Conservation (phyloP, 2,888 invertebrate genomes). For the Eulithis testata region DNA sequence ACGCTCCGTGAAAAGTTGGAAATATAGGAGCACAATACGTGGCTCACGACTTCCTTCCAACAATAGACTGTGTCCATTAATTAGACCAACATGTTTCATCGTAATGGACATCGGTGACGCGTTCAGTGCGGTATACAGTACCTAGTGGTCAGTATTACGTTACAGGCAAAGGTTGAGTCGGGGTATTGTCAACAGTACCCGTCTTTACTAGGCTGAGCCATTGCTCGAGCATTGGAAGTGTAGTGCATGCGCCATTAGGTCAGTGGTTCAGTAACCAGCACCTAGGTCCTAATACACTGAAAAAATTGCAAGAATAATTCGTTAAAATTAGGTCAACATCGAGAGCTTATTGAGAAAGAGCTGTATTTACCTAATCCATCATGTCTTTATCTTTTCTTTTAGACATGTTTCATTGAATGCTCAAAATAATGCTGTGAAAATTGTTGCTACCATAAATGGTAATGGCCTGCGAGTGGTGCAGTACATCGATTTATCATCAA, state of each 20-base stretch:
- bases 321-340: no score
- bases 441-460: neutral
- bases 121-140: slow-evolving; percentile 44
- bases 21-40: slow-evolving; percentile 39
- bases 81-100: slow-evolving; percentile 76
- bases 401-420: no score
- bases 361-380: no score
- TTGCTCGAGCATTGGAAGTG: no score
- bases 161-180: slow-evolving; percentile 16
- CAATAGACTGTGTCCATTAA: slow-evolving; percentile 76
- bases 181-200: slow-evolving; percentile 14
- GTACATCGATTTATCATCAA: slow-evolving; percentile 11
- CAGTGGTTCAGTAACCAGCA: no score
- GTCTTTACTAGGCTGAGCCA: neutral
- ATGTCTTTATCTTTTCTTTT: no score
- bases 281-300: no score
- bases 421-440: no score
- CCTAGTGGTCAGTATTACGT: slow-evolving; percentile 25
- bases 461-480: neutral
- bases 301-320: no score
- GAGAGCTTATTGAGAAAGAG: no score
- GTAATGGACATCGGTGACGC: slow-evolving; percentile 73
- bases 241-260: no score
- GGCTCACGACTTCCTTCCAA: slow-evolving; percentile 59
- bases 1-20: slow-evolving; percentile 44